Evolutionary conservation across 2,888 invertebrate species (phyloP), one percentile per base, ranked within the genome.

Genomic region (Rugalucina vietnamica): DNA sequence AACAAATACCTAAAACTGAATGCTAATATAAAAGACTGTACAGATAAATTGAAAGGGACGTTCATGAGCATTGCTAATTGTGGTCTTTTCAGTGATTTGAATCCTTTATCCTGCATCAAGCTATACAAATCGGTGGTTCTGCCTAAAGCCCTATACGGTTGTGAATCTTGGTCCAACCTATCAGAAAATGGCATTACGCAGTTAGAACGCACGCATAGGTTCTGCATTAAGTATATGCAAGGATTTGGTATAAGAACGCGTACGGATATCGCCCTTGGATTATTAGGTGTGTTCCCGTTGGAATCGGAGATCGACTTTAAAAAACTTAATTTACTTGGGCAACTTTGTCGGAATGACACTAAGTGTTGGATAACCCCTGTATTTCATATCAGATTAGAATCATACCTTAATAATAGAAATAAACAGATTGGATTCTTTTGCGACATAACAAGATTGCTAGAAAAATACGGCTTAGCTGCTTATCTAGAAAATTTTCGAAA

Each of bases 61-160:
- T 65, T 54, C 18, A 12, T 70, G 10, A 54, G 71, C 34, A n/a
- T 78, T 4, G 4, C 27, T 14, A 54, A 50, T 21, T 37, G 71
- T 71, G 78, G 70, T 34, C 2, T 76, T n/a, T 8, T 18, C 24
- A 27, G 27, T 34, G 71, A 71, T 3, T 27, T 78, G 14, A 49
- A 54, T 36, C 78, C 78, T 21, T 21, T 36, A 32, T 34, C 78
- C 24, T 27, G 32, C 5, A 24, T 5, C 27, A 50, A 34, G 1
- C 50, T 78, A 54, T 78, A 71, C 39, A 71, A 78, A 0, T 24
- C 78, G 24, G 37, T 54, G 0, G 78, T 78, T 70, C 34, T 39
- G 32, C 78, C 78, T 18, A 71, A 54, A n/a, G 78, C 70, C 1
- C 49, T 78, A 27, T 78, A 78, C 43, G 78, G 78, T 3, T 71